Conservation (phyloP, 2,113 vertebrate species). For the Diadophis punctatus region DNA sequence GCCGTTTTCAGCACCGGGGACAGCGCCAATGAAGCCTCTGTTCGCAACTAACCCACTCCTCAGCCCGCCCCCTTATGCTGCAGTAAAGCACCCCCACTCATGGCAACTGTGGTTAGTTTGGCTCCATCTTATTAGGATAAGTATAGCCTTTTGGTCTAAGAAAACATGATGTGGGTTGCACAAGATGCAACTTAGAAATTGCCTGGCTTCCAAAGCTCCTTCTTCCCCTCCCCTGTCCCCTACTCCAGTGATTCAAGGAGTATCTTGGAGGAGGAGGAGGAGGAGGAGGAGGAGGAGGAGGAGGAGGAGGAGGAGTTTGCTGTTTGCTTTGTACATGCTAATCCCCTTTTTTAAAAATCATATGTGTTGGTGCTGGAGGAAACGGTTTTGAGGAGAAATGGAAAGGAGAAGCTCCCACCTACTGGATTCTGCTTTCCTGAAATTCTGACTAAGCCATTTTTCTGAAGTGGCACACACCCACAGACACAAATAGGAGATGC, state of each 20-base stretch:
- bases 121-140: neutral
- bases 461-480: neutral
- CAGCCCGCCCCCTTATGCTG: neutral
- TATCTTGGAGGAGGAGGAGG: neutral
- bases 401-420: neutral
- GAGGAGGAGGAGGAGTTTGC: neutral
- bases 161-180: neutral
- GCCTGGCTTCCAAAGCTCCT: neutral
- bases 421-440: neutral
- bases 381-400: neutral
- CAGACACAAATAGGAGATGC: neutral
- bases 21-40: slow-evolving; percentile 40
- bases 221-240: no score
- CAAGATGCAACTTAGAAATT: neutral
- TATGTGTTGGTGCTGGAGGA: neutral
- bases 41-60: neutral
- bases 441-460: neutral
- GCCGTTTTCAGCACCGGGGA: slow-evolving; percentile 74
- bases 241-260: neutral
- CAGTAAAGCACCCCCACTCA: neutral
- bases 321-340: neutral
- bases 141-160: neutral
- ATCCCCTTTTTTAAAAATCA: neutral
- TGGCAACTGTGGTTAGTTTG: neutral
- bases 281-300: no score